Conservation (phyloP, 2,888 invertebrate genomes). For the Apotomis turbidana region DNA sequence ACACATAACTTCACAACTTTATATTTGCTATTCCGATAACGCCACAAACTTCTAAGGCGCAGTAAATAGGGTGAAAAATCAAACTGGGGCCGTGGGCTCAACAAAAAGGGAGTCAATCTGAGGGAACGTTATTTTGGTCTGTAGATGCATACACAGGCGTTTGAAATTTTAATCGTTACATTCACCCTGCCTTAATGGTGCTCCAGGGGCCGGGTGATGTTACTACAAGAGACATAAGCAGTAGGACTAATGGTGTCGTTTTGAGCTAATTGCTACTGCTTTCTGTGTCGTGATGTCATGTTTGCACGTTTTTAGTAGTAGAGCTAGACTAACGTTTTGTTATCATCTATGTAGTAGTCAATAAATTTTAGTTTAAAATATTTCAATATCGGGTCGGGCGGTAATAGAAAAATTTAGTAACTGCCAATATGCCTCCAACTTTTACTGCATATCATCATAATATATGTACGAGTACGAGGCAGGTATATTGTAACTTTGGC, state of each 20-base stretch:
- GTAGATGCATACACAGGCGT: constrained; percentile 72
- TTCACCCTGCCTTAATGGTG: constrained; percentile 78
- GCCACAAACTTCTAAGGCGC: constrained; percentile 49
- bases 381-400: too few relatives aligned
- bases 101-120: constrained; percentile 67
- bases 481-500: too few relatives aligned
- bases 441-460: too few relatives aligned
- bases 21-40: constrained; percentile 46
- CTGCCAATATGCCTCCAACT: too few relatives aligned
- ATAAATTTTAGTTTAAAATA: too few relatives aligned
- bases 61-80: constrained; percentile 62
- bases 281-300: neutral
- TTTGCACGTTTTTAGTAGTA: neutral
- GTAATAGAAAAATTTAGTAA: too few relatives aligned
- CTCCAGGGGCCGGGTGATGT: constrained; percentile 65
- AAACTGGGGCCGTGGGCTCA: constrained; percentile 47
- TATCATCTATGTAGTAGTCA: too few relatives aligned
- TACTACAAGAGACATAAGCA: neutral
- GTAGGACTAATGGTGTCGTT: constrained; percentile 8
- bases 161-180: constrained; percentile 83
- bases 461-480: too few relatives aligned
- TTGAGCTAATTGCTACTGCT: constrained; percentile 12
- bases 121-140: constrained; percentile 77
- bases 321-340: neutral
- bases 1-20: constrained; percentile 63